Conservation (phyloP, 2,888 invertebrate species). For the Aproaerema taeniolella region DNA sequence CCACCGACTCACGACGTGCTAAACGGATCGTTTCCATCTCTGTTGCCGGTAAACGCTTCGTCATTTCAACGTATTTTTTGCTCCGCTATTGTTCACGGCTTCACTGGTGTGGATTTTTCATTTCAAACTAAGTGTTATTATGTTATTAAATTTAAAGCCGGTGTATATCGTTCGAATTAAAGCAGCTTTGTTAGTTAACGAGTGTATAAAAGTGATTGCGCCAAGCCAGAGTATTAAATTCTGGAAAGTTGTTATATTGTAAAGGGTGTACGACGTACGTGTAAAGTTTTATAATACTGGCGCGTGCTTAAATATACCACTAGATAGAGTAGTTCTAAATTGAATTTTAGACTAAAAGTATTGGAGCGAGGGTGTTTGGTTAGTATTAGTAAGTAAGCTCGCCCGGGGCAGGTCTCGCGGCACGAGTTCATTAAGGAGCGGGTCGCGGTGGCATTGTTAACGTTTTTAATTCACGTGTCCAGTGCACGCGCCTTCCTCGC, state of each 20-base stretch:
- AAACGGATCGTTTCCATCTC: conserved; percentile 19
- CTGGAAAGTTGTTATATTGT: too few relatives aligned
- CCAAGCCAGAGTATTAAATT: too few relatives aligned
- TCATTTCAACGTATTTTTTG: conserved; percentile 19
- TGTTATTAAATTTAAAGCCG: conserved; percentile 13
- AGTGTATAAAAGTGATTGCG: too few relatives aligned
- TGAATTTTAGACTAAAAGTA: too few relatives aligned
- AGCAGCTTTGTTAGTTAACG: conserved; percentile 3
- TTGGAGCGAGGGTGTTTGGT: too few relatives aligned
- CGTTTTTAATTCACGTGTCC: conserved; percentile 76
- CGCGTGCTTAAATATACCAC: too few relatives aligned
- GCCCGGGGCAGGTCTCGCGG: conserved; percentile 22
- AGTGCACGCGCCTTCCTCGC: conserved; percentile 57
- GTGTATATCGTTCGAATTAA: conserved; percentile 14
- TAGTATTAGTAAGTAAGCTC: conserved; percentile 24
- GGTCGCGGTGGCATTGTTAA: conserved; percentile 66
- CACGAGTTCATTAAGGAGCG: conserved; percentile 64
- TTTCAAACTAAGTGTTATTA: conserved; percentile 12
- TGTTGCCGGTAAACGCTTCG: conserved; percentile 21
- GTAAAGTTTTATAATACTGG: too few relatives aligned
- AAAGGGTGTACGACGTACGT: too few relatives aligned
- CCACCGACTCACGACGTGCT: conserved; percentile 28
- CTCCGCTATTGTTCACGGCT: conserved; percentile 5
- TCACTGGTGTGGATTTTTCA: conserved; percentile 12
- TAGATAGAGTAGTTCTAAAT: too few relatives aligned